Base-by-base conservation (phyloP, 2,797 vertebrate species). In the Anisognathus igniventris region DNA sequence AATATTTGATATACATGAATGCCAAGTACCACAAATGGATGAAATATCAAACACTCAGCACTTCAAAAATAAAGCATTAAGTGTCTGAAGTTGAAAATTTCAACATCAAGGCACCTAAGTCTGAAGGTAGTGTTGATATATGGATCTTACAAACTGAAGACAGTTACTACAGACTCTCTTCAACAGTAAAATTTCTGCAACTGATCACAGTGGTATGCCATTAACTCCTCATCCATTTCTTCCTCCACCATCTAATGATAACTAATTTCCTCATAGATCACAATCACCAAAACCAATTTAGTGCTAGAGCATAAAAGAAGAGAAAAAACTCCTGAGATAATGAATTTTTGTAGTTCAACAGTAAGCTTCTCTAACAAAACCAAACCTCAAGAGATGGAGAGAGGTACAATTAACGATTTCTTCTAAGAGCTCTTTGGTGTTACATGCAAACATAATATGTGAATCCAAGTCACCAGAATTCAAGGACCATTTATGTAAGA, bases 191-290 rank as follows among this genome's bases (percentile, higher is more conserved):
- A 94, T 83, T 92, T 92, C 79, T 96, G 79, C 89, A 96, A 24
- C 68, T 75, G 87, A 92, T 92, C 91, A 67, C 86, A 96, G 76
- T 3, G 3, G 62, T 71, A 47, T 31, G 66, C 87, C 74, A 95
- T 94, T 93, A 96, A 70, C 71, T 88, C 66, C 85, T 92, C 74
- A 86, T 51, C 82, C 73, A 93, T 78, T 85, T 95, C 88, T 91
- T 94, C 35, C 66, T 86, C 33, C 75, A 91, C 64, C 73, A 85
- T 27, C 84, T 92, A 93, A 80, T 85, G 84, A 57, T 81, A 93
- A 28, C 79, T 72, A 91, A 93, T 93, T 96, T 91, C 84, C 95
- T 95, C 90, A 71, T 10, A 91, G 91, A 95, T 86, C 79, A 94
- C 91, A 94, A 93, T 96, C 89, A 88, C 64, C 80, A 80, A 57